Conservation (phyloP, 2,113 vertebrate genomes). For the Podilymbus podiceps region DNA sequence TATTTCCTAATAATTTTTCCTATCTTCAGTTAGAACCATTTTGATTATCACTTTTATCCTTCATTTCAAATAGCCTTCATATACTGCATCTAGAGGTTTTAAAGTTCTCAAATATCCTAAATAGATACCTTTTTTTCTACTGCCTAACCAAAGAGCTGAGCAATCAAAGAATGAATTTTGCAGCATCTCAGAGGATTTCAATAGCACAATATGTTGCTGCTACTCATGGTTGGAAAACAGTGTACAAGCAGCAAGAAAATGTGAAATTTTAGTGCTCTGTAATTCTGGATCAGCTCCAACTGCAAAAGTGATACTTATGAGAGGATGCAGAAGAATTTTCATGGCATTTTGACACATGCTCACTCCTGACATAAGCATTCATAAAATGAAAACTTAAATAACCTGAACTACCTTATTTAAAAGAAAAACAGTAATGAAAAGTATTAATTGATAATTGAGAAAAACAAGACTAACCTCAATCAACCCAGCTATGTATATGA, state of each 20-base stretch:
- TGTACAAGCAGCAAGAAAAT: not conserved
- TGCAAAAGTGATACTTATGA: not conserved
- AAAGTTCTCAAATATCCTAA: not conserved
- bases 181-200: not conserved
- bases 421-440: not conserved
- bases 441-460: not conserved
- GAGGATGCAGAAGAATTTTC: not conserved
- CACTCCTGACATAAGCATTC: not conserved
- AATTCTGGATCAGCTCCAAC: not conserved
- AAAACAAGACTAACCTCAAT: not conserved
- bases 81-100: not conserved
- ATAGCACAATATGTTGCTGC: not conserved
- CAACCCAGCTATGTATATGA: not conserved
- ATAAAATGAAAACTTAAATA: not conserved
- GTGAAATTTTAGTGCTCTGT: not conserved
- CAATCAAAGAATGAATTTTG: not conserved
- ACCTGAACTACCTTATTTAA: not conserved
- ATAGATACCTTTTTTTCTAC: slow-evolving; percentile 9
- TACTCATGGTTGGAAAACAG: not conserved
- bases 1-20: not conserved
- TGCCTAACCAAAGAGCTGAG: not conserved
- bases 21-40: not conserved
- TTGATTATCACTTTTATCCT: not conserved
- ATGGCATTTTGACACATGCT: not conserved
- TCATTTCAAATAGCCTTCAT: not conserved